Conservation (phyloP, 2,113 vertebrate species). For the Misgurnus anguillicaudatus region DNA sequence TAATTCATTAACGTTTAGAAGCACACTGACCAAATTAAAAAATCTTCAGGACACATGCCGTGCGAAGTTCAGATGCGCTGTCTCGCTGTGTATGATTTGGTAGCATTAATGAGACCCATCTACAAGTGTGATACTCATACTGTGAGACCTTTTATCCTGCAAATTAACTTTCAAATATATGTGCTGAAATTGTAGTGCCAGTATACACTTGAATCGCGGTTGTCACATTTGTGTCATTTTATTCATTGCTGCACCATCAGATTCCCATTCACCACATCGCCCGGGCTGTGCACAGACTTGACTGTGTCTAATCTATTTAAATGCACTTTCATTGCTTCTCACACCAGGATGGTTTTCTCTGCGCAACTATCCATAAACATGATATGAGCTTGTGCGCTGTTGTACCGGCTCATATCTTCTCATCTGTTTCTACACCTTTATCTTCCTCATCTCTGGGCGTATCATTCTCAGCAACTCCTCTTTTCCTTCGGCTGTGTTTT, state of each 20-base stretch:
- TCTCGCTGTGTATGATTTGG: neutral
- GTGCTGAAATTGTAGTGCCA: slow-evolving; percentile 4
- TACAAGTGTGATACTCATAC: slow-evolving; percentile 1
- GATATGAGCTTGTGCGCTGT: slow-evolving; percentile 11
- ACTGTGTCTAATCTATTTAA: slow-evolving; percentile 32
- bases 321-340: slow-evolving; percentile 9
- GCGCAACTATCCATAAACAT: slow-evolving; percentile 23
- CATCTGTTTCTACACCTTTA: slow-evolving; percentile 34
- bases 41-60: neutral
- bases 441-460: slow-evolving; percentile 4
- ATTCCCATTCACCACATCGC: slow-evolving; percentile 11
- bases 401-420: slow-evolving; percentile 17
- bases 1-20: slow-evolving; percentile 17
- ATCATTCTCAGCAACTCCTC: neutral
- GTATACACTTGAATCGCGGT: neutral
- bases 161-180: slow-evolving; percentile 33
- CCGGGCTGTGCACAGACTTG: neutral
- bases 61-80: neutral
- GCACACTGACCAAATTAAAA: slow-evolving; percentile 12
- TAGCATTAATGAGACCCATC: slow-evolving; percentile 2
- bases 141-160: slow-evolving; percentile 1
- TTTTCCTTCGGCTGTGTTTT: neutral
- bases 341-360: neutral
- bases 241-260: slow-evolving; percentile 28
- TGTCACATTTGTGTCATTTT: slow-evolving; percentile 23